phyloP scores from a whole-genome alignment of 2,888 invertebrate genomes.

The Tortrix viridana region DNA sequence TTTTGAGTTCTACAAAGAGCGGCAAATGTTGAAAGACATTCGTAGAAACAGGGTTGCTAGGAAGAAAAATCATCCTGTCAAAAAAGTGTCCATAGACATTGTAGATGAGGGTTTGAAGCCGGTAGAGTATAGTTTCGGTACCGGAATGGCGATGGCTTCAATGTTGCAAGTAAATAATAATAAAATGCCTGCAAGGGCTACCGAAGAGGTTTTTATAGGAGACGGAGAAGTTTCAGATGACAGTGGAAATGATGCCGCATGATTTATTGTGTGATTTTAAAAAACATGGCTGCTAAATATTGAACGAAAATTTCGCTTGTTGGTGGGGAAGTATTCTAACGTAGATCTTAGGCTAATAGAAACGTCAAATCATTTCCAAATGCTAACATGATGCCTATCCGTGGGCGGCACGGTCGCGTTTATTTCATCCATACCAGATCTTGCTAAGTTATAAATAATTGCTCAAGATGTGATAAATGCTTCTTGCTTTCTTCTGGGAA shows the following conservation, averaged over 20 bases:
- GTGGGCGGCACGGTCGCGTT: too few relatives aligned
- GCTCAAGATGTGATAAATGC: too few relatives aligned
- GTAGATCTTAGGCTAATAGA: too few relatives aligned
- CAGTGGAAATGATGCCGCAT: constrained; percentile 74
- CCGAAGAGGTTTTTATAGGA: constrained; percentile 75
- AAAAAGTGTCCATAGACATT: constrained; percentile 52
- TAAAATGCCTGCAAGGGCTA: constrained; percentile 55
- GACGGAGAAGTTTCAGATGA: constrained; percentile 78
- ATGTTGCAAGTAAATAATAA: constrained; percentile 65
- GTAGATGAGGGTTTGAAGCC: constrained; percentile 73
- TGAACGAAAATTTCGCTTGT: not conserved
- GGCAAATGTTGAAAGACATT: constrained; percentile 60
- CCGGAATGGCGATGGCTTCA: constrained; percentile 79
- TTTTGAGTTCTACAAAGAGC: constrained; percentile 55
- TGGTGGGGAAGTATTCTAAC: too few relatives aligned
- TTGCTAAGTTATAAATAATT: too few relatives aligned
- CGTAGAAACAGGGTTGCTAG: constrained; percentile 63
- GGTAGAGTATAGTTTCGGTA: constrained; percentile 76
- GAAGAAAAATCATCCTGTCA: constrained; percentile 64
- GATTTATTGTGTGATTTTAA: constrained; percentile 38
- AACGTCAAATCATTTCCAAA: too few relatives aligned
- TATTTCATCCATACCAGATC: too few relatives aligned
- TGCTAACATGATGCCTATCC: too few relatives aligned
- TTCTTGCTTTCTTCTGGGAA: too few relatives aligned
- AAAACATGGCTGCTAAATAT: not conserved